Base-by-base conservation (phyloP, 2,113 vertebrate species). In the Chlorocebus sabaeus region DNA sequence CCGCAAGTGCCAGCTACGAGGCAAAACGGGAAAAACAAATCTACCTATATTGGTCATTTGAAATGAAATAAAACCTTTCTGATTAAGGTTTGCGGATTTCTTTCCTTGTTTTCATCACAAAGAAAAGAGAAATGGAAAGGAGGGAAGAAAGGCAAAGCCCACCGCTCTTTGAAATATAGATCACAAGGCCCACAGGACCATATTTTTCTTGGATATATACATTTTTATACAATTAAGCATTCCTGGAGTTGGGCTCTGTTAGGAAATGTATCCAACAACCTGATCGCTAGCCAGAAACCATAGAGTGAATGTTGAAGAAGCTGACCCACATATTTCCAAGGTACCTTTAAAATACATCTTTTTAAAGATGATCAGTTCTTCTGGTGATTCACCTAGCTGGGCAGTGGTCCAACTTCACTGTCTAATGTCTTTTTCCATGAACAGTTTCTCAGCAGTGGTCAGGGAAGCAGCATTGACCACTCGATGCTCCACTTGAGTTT, bases 21-120 rank as follows among this genome's bases (percentile, higher is more conserved):
- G 43, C 32, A n/a, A 84, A 72, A 23, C 57, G 8, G 27, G 30
- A 40, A 25, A 86, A 17, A 70, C 17, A 68, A 35, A 80, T 45
- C n/a, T 48, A 52, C 43, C 8, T n/a, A 1, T 7, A 38, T 57
- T 75, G 67, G 45, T 8, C n/a, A 88, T 83, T 84, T 35, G 45
- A 50, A 90, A 14, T 32, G 43, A 79, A 61, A 83, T 6, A 1
- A 81, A 92, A 86, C 9, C 32, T 89, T 92, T 84, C 81, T 88
- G 43, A 68, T 81, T 76, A 9, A 2, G 3, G 38, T 45, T 72
- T 30, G 27, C 67, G 6, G 45, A 16, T 78, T 27, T 78, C 7
- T 18, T 30, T 93, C n/a, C 70, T 96, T 96, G 48, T 72, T 91
- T 91, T 80, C 73, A 87, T 68, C 16, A 43, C 30, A 89, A 78